A percentile compares a stretch with the other conserved stretches of the same genome.
Conservation (phyloP, 2,797 vertebrate species). For the Manis crassicaudata region DNA sequence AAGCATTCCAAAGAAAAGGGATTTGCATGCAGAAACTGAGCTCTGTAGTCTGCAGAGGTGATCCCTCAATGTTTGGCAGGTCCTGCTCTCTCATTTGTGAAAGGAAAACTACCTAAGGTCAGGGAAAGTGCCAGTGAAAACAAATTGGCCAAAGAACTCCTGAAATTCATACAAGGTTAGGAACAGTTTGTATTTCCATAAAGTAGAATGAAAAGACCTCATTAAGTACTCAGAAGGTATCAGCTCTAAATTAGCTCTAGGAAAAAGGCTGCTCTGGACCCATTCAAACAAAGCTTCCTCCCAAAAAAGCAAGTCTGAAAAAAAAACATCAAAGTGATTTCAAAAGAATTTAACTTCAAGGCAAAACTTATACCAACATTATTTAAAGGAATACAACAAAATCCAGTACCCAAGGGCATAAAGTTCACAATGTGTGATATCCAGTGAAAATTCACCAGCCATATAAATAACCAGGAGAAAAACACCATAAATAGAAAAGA, state of each 20-base stretch:
- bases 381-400: constrained; percentile 10
- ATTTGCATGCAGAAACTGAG: background rate
- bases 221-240: background rate
- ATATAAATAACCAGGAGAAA: background rate
- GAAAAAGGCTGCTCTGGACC: background rate
- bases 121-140: background rate
- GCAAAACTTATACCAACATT: constrained; percentile 5
- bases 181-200: background rate
- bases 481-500: constrained; percentile 35
- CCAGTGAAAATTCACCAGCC: background rate
- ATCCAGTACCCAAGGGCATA: background rate
- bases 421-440: constrained; percentile 27
- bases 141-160: background rate
- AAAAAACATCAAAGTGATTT: background rate
- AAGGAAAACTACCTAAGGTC: background rate
- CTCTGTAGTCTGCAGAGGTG: background rate
- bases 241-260: constrained; percentile 28
- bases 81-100: background rate
- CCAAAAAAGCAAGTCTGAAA: constrained; percentile 23
- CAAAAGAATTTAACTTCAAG: background rate
- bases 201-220: background rate
- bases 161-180: constrained; percentile 21
- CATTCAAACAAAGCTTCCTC: constrained; percentile 16
- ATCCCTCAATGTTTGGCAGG: background rate
- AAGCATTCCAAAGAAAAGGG: background rate